These are phyloP conservation scores for Scolopax mira DNA, from an alignment of 2,113 vertebrate species.

Conservation along the genomic window DNA sequence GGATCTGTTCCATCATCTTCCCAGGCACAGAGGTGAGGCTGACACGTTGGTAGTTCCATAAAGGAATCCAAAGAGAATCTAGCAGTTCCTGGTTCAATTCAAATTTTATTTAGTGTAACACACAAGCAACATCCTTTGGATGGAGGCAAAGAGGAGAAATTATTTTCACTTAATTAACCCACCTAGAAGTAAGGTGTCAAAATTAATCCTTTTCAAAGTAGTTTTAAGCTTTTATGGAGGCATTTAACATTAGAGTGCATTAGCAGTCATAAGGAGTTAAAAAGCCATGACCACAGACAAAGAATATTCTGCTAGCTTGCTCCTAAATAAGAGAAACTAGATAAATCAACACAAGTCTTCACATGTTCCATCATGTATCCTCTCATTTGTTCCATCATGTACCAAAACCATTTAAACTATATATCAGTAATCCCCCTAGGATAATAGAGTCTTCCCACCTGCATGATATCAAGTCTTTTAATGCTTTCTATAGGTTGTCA, in stretches of 20 bases:
- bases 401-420: background rate
- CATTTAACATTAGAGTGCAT: background rate
- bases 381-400: background rate
- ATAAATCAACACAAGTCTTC: background rate
- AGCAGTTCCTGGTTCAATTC: background rate
- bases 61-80: background rate
- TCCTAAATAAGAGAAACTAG: background rate
- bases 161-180: background rate
- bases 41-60: too few species aligned
- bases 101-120: background rate
- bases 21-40: too few species aligned
- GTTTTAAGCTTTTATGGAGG: background rate
- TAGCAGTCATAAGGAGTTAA: background rate
- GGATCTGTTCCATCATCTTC: too few species aligned
- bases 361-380: background rate
- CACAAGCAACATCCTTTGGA: background rate
- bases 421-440: background rate
- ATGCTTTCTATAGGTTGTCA: background rate
- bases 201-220: background rate
- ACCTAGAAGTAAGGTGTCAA: background rate
- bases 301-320: background rate
- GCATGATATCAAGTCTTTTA: background rate
- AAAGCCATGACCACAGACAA: background rate
- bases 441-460: background rate
- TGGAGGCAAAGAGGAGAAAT: background rate